Evolutionary conservation across 1,140 invertebrate species (phyloP).

Genomic region (Schlechtendalia chinensis): DNA sequence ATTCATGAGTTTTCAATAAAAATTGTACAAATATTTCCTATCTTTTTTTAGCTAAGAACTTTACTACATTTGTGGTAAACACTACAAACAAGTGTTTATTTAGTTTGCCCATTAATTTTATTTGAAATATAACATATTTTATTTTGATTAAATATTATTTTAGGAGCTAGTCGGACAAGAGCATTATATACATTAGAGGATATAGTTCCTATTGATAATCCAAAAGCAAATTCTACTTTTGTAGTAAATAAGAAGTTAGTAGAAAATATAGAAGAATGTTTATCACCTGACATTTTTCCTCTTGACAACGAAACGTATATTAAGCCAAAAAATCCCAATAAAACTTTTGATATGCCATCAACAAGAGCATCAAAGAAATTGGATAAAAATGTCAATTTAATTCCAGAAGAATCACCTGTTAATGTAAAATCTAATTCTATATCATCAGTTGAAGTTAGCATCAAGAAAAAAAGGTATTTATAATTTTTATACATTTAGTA

Average conservation of each 20-base stretch:
- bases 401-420: not conserved
- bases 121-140: too few species aligned
- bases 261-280: not conserved
- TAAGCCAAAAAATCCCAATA: constrained; percentile 6
- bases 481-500: not conserved
- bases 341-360: constrained; percentile 12
- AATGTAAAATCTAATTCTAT: not conserved
- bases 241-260: constrained; percentile 1
- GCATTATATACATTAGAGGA: constrained; percentile 15
- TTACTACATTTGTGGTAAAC: too few species aligned
- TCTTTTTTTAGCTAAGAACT: too few species aligned
- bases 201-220: constrained; percentile 12
- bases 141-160: too few species aligned
- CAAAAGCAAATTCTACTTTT: constrained; percentile 43
- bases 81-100: too few species aligned
- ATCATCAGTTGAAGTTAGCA: not conserved
- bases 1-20: too few species aligned
- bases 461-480: not conserved
- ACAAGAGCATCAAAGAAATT: not conserved
- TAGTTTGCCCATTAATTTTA: too few species aligned
- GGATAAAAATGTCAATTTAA: not conserved
- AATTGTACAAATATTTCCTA: too few species aligned
- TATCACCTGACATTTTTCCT: constrained; percentile 28
- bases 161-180: constrained; percentile 37
- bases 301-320: not conserved